These are phyloP conservation scores for Drosophila orena DNA, from an alignment of 1,140 invertebrate species.

Conservation along the genomic window DNA sequence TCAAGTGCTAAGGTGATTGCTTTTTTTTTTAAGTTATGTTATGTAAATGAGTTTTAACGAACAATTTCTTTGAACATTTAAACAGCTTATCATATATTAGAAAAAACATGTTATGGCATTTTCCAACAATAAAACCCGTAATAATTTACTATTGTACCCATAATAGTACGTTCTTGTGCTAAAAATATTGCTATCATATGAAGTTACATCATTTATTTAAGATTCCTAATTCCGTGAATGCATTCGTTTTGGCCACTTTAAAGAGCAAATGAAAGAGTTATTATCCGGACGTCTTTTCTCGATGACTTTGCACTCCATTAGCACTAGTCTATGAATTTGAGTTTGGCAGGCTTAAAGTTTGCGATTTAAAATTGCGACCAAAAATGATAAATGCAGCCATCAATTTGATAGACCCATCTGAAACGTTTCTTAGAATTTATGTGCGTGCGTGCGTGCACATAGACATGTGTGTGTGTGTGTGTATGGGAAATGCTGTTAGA, in stretches of 20 bases:
- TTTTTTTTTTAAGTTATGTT: neutral
- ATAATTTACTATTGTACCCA: too few relatives aligned
- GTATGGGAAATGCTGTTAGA: constrained; percentile 42
- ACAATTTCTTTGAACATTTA: too few relatives aligned
- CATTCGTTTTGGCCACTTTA: neutral
- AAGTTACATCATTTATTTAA: too few relatives aligned
- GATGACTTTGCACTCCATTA: constrained; percentile 48
- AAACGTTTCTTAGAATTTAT: constrained; percentile 7
- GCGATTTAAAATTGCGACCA: constrained; percentile 10
- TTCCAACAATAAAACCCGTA: too few relatives aligned
- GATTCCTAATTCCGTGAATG: too few relatives aligned
- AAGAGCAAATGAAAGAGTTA: neutral
- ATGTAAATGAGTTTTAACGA: neutral
- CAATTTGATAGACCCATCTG: constrained; percentile 44
- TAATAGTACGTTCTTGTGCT: too few relatives aligned
- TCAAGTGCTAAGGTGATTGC: constrained; percentile 15
- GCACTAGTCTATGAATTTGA: constrained; percentile 49
- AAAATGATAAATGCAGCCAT: constrained; percentile 62
- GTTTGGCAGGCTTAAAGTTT: constrained; percentile 12
- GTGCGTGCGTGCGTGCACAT: neutral
- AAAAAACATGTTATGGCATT: too few relatives aligned
- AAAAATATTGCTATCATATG: too few relatives aligned
- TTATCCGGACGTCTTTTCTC: neutral
- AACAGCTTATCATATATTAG: too few relatives aligned
- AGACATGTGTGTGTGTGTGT: neutral